Evolutionary conservation across 2,797 vertebrate species (phyloP), one percentile per base, ranked within the genome.

Genomic region (Scyliorhinus canicula): DNA sequence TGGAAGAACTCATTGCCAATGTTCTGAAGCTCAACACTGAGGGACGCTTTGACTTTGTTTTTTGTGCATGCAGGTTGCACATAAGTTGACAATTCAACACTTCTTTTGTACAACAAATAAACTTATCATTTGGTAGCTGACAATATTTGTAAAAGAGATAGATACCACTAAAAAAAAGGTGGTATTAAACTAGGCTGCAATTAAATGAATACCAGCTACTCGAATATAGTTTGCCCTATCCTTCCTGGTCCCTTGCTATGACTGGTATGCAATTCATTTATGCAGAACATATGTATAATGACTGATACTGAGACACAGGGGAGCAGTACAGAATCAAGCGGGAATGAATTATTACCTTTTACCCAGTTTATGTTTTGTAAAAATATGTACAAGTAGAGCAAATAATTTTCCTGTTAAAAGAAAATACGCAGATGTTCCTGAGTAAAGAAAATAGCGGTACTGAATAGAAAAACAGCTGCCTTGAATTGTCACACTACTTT

Each of bases 331-430:
- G 44, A 52, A 93, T 52, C 65, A 93, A 71, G 40, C 93, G 35
- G 50, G 26, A 50, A 44, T 93, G 65, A 71, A 93, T 71, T 93
- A 93, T 52, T 93, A 71, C 65, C 93, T 93, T 93, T 93, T 93
- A 71, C 65, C 93, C 67, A 69, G 47, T 69, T 71, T 71, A 19
- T 93, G 28, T 44, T 93, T 16, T 35, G 26, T 60, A 90, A 60
- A 35, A 57, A 31, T 57, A 60, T 35, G 31, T 24, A 91, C 47
- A 93, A 28, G 90, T 93, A 93, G 26, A 93, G 50, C 69, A 71
- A 50, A 69, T 14, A 93, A 50, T 93, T 50, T 93, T 93, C 63
- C 40, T 52, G 65, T 52, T 50, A 44, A 93, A 91, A 88, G 55
- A 88, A 63, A 91, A 63, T 91, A 60, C 35, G 31, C 65, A 93